These are phyloP conservation scores for Pseudonaja textilis DNA, from an alignment of 2,113 vertebrate species.

Conservation along the genomic window DNA sequence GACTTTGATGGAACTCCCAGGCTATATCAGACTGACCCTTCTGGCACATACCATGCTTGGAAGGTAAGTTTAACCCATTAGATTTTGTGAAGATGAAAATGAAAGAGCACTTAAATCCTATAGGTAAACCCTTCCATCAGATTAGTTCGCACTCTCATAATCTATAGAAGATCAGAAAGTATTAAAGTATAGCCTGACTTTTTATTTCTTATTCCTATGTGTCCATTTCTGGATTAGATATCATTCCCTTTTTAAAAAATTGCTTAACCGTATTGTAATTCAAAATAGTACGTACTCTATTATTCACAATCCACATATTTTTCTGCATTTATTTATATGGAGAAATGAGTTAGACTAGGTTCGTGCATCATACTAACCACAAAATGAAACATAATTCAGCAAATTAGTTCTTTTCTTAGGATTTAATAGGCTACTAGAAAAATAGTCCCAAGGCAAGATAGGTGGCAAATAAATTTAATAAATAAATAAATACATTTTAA, in stretches of 20 bases:
- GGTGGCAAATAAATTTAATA: neutral
- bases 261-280: neutral
- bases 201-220: neutral
- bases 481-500: neutral
- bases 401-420: neutral
- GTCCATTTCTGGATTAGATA: neutral
- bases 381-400: neutral
- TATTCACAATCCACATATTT: neutral
- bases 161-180: neutral
- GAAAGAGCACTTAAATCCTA: neutral
- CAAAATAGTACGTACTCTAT: no score
- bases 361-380: neutral
- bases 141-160: neutral
- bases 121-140: neutral
- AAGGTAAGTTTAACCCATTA: slow-evolving; percentile 69
- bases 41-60: slow-evolving; percentile 88
- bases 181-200: neutral
- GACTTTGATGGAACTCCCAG: slow-evolving; percentile 84
- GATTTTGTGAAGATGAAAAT: neutral
- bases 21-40: slow-evolving; percentile 86
- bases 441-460: neutral
- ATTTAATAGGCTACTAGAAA: neutral
- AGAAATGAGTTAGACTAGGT: neutral
- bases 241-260: neutral
- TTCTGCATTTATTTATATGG: neutral